These are phyloP conservation scores for Heterodera carotae DNA, from an alignment of 1,140 invertebrate species.

Conservation along the genomic window DNA sequence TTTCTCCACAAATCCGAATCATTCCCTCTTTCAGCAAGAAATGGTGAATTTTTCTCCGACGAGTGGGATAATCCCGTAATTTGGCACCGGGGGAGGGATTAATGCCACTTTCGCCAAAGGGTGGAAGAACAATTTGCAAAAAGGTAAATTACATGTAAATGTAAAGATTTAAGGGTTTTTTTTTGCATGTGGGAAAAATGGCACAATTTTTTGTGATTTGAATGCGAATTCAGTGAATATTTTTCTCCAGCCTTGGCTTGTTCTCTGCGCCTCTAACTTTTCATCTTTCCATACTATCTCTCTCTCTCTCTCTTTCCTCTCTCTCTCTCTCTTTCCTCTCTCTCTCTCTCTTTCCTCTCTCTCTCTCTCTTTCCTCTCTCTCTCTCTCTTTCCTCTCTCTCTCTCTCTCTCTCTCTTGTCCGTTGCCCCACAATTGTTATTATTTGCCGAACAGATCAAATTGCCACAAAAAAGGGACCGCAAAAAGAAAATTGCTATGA, in stretches of 20 bases:
- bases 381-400: background rate
- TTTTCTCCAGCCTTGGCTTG: too few relatives aligned
- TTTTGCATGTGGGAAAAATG: too few relatives aligned
- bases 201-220: too few relatives aligned
- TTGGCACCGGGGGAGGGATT: background rate
- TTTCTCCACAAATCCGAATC: background rate
- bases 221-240: too few relatives aligned
- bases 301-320: background rate
- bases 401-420: background rate
- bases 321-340: background rate
- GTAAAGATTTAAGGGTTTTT: too few relatives aligned
- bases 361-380: background rate
- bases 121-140: background rate
- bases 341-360: background rate
- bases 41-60: background rate
- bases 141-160: background rate
- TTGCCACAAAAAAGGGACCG: background rate
- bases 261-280: too few relatives aligned
- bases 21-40: background rate
- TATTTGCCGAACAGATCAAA: conserved; percentile 15
- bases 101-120: background rate
- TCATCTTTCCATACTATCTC: too few relatives aligned
- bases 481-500: background rate
- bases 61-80: background rate
- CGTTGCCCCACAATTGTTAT: background rate